phyloP scores from a whole-genome alignment of 2,113 vertebrate genomes.

The Microcebus tavaratra region DNA sequence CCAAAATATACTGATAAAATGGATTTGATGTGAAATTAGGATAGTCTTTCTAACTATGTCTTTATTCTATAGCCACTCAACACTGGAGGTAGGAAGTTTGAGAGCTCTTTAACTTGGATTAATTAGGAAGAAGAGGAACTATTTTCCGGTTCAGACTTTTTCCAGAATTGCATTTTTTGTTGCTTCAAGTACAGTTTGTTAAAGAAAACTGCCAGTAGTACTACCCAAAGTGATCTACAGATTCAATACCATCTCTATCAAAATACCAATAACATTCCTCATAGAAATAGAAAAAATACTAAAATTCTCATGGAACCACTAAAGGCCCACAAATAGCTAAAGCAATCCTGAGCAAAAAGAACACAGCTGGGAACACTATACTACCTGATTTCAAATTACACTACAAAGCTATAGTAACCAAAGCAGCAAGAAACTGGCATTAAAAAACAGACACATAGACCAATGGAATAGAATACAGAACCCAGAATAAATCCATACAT shows the following conservation, averaged over 20 bases:
- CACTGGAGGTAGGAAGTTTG: background rate
- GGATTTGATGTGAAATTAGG: background rate
- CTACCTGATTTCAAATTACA: background rate
- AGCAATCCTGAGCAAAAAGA: background rate
- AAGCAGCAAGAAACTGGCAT: background rate
- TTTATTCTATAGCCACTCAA: background rate
- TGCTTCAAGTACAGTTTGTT: background rate
- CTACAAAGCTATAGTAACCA: background rate
- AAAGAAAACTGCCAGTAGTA: background rate
- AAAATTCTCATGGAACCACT: background rate
- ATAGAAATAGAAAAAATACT: background rate
- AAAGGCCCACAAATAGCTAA: background rate
- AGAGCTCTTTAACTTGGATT: background rate
- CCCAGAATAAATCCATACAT: background rate
- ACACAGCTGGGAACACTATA: background rate
- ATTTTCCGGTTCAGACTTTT: constrained; percentile 2
- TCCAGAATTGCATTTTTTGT: constrained; percentile 9
- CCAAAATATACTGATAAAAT: background rate
- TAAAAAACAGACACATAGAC: background rate
- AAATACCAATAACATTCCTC: background rate
- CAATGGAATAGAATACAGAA: background rate
- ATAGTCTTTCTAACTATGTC: background rate
- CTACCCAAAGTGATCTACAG: background rate
- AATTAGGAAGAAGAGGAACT: background rate
- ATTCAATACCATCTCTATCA: background rate